Percentiles rank a stretch among this genome's conserved stretches.
phyloP scores from a whole-genome alignment of 1,140 invertebrate species.

The Maconellicoccus hirsutus region DNA sequence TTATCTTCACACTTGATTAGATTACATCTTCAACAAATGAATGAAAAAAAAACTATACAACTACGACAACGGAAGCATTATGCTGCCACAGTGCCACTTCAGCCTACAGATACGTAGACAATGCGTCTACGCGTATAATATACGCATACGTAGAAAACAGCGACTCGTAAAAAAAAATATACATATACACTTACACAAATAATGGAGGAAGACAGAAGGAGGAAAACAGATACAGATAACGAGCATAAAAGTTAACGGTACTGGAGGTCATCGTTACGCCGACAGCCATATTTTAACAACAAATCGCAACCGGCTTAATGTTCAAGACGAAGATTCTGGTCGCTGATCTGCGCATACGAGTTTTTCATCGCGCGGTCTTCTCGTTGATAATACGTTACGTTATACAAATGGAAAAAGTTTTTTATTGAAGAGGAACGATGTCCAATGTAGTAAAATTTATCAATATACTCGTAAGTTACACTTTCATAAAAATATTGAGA shows the following conservation, averaged over 20 bases:
- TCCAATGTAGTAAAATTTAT: too few species aligned
- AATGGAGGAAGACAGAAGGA: not conserved
- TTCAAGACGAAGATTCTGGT: not conserved
- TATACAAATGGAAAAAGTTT: too few species aligned
- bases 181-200: not conserved
- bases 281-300: constrained; percentile 18
- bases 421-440: too few species aligned
- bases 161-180: not conserved
- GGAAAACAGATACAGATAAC: constrained; percentile 15
- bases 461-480: too few species aligned
- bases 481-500: too few species aligned
- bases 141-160: not conserved
- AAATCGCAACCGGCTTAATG: constrained; percentile 11
- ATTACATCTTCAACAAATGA: not conserved
- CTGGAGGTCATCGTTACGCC: constrained; percentile 20
- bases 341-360: not conserved
- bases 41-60: not conserved
- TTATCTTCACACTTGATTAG: constrained; percentile 4
- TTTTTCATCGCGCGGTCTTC: not conserved
- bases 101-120: not conserved
- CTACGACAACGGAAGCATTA: not conserved
- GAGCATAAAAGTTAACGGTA: constrained; percentile 17
- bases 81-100: not conserved
- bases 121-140: not conserved
- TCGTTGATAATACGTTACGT: too few species aligned